Percentiles rank a stretch among this genome's conserved stretches.
Evolutionary conservation across 2,888 invertebrate genomes (phyloP).

Genomic region (Eugnorisma glareosa): DNA sequence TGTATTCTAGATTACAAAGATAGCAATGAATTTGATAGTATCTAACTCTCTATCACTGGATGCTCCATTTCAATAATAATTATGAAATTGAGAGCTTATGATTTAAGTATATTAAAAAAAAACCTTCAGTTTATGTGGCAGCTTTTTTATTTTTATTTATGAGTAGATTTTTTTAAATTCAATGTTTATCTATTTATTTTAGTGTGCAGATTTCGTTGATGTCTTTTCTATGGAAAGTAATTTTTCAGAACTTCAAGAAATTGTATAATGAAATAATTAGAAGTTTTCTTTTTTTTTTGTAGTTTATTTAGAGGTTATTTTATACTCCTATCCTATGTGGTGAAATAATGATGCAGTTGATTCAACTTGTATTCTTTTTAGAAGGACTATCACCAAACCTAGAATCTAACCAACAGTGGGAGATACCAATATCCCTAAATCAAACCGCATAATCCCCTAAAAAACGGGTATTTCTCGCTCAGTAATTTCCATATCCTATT

Average conservation of each 20-base stretch:
- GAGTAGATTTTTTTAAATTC: too few relatives aligned
- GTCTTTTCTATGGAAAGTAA: slow-evolving; percentile 50
- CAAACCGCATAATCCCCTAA: slow-evolving; percentile 42
- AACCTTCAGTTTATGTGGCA: background rate
- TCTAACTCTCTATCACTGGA: background rate
- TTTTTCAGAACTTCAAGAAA: too few relatives aligned
- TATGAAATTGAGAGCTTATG: background rate
- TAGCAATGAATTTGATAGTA: background rate
- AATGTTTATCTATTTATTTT: background rate
- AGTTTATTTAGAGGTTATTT: background rate
- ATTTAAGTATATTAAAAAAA: too few relatives aligned
- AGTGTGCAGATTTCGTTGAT: slow-evolving; percentile 52
- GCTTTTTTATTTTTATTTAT: background rate
- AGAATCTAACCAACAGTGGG: background rate
- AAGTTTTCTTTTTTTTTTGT: background rate
- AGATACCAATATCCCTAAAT: slow-evolving; percentile 14
- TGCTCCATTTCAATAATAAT: background rate
- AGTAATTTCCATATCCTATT: slow-evolving; percentile 59
- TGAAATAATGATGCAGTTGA: background rate
- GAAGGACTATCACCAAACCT: background rate
- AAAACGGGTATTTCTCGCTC: slow-evolving; percentile 33
- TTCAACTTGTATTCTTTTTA: background rate
- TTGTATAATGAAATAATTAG: too few relatives aligned
- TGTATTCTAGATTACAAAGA: background rate
- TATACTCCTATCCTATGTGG: too few relatives aligned